These are phyloP conservation scores for Numida meleagris DNA, from an alignment of 2,113 vertebrate genomes.

Conservation along the genomic window DNA sequence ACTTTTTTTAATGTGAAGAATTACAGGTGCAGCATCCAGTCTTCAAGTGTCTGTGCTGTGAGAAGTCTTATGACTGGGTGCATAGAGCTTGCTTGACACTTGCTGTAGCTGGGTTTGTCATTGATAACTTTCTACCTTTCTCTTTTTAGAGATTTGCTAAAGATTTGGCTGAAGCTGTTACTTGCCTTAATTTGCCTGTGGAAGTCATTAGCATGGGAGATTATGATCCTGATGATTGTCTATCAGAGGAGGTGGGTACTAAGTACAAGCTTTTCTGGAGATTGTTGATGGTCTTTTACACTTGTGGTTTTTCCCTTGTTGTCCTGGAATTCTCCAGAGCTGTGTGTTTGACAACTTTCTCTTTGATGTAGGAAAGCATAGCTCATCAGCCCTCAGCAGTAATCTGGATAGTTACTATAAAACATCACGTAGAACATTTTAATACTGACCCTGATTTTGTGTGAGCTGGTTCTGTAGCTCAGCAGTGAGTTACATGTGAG, in stretches of 20 bases:
- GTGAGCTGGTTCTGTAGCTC: background rate
- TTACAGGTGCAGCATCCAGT: background rate
- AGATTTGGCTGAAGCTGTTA: slow-evolving; percentile 80
- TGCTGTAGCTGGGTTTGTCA: background rate
- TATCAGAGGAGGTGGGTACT: slow-evolving; percentile 88
- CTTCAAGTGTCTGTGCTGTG: background rate
- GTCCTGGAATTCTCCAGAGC: background rate
- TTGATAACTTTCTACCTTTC: background rate
- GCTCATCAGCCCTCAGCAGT: background rate
- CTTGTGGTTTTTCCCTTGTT: background rate
- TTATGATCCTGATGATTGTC: slow-evolving; percentile 90
- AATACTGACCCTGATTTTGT: background rate
- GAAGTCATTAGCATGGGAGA: slow-evolving; percentile 85
- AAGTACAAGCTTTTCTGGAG: background rate
- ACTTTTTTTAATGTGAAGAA: background rate
- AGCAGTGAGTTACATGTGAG: accelerated
- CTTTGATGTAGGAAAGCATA: accelerated
- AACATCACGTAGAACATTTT: accelerated
- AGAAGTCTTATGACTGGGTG: background rate
- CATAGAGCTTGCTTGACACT: background rate
- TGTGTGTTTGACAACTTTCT: background rate
- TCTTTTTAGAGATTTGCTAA: slow-evolving; percentile 84
- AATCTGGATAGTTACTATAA: background rate
- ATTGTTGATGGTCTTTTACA: background rate
- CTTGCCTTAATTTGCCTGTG: slow-evolving; percentile 74